Evolutionary conservation across 2,797 vertebrate species (phyloP).

Genomic region (Poliocrania exsul): DNA sequence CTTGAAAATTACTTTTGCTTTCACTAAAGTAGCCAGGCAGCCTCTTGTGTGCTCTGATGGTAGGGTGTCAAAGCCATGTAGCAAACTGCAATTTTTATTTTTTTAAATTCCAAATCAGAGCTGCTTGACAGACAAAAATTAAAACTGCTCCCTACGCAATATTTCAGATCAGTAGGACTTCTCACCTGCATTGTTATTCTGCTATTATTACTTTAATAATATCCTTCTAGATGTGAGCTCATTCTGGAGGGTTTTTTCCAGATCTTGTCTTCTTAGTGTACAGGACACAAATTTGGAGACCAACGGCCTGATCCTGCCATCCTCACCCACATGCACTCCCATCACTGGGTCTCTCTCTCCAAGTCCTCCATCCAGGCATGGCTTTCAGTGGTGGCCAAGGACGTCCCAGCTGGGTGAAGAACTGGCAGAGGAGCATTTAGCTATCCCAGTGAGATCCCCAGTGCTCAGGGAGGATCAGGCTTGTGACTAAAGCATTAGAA

Average conservation of each 20-base stretch:
- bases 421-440: not conserved
- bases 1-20: not conserved
- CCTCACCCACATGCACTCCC: not conserved
- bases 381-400: not conserved
- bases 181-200: not conserved
- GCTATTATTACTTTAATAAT: not conserved
- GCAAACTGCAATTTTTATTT: not conserved
- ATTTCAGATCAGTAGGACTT: not conserved
- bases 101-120: not conserved
- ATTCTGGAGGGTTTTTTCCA: not conserved
- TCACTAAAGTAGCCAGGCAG: not conserved
- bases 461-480: not conserved
- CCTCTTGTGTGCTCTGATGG: not conserved
- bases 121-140: not conserved
- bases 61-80: rapidly evolving
- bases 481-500: not conserved
- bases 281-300: not conserved
- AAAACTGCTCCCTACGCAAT: not conserved
- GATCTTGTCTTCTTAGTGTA: not conserved
- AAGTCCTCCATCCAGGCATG: not conserved
- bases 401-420: not conserved
- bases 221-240: not conserved
- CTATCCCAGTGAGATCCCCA: not conserved
- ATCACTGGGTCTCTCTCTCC: not conserved
- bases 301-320: not conserved